phyloP scores from a whole-genome alignment of 2,113 vertebrate genomes.

The Mus musculus region DNA sequence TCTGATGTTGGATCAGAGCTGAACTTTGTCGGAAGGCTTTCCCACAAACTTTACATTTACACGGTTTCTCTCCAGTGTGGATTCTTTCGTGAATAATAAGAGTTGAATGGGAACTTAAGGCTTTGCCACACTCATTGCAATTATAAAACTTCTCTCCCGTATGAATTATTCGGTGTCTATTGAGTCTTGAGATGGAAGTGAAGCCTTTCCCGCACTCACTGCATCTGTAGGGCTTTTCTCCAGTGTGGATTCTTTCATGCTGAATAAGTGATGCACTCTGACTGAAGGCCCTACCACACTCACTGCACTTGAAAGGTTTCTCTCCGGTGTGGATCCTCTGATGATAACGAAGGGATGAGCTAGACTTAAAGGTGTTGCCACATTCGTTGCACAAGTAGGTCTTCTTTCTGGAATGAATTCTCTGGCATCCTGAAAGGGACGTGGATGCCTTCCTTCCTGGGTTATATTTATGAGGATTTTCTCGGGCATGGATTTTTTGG shows the following conservation, averaged over 20 bases:
- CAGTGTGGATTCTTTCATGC: slow-evolving; percentile 75
- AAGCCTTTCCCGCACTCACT: slow-evolving; percentile 79
- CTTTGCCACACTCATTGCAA: slow-evolving; percentile 81
- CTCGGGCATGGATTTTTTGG: slow-evolving; percentile 68
- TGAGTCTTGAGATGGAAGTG: slow-evolving; percentile 76
- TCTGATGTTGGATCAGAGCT: slow-evolving; percentile 70
- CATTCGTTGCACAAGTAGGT: slow-evolving; percentile 81
- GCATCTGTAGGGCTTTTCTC: slow-evolving; percentile 74
- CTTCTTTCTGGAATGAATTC: slow-evolving; percentile 78
- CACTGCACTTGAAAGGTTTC: slow-evolving; percentile 71
- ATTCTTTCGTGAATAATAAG: slow-evolving; percentile 72
- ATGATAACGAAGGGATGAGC: slow-evolving; percentile 78
- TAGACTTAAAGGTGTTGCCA: slow-evolving; percentile 80
- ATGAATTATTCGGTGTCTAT: slow-evolving; percentile 82
- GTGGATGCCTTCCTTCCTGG: slow-evolving; percentile 81
- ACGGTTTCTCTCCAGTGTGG: slow-evolving; percentile 72
- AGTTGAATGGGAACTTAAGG: slow-evolving; percentile 76
- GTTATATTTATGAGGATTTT: slow-evolving; percentile 76
- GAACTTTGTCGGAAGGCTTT: slow-evolving; percentile 72
- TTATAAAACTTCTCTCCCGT: slow-evolving; percentile 71
- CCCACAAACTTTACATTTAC: slow-evolving; percentile 68
- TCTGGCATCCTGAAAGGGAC: slow-evolving; percentile 75
- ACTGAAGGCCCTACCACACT: slow-evolving; percentile 76
- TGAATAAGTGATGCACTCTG: slow-evolving; percentile 73
- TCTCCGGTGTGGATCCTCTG: slow-evolving; percentile 74